phyloP scores from a whole-genome alignment of 2,888 invertebrate species.

The Ethmia dodecea region DNA sequence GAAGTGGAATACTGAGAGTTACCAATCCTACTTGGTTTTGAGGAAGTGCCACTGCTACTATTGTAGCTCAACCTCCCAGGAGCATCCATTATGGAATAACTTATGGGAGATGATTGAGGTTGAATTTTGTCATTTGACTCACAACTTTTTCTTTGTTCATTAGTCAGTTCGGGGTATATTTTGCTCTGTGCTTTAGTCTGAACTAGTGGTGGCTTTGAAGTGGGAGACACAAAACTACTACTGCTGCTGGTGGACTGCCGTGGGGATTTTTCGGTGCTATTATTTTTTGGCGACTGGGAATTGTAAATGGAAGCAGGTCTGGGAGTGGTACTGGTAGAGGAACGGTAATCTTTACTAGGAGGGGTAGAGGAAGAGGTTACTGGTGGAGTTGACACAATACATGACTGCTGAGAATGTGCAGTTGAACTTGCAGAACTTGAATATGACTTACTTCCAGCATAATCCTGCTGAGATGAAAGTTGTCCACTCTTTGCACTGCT shows the following conservation, averaged over 20 bases:
- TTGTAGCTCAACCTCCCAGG: constrained; percentile 80
- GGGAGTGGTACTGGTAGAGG: constrained; percentile 71
- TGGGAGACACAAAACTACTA: constrained; percentile 73
- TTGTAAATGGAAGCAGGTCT: constrained; percentile 64
- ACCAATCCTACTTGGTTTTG: constrained; percentile 66
- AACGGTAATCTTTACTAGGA: constrained; percentile 80
- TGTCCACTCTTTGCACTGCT: constrained; percentile 76
- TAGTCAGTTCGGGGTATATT: constrained; percentile 83
- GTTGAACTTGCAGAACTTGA: constrained; percentile 77
- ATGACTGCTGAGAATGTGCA: constrained; percentile 82
- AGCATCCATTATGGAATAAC: constrained; percentile 86
- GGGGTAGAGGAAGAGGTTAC: constrained; percentile 71
- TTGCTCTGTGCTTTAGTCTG: constrained; percentile 88
- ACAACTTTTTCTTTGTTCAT: constrained; percentile 75
- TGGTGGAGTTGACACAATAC: constrained; percentile 83
- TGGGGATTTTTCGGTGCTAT: constrained; percentile 52
- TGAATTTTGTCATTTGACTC: constrained; percentile 70
- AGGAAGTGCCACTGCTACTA: constrained; percentile 68
- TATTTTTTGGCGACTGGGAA: constrained; percentile 59
- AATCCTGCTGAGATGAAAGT: constrained; percentile 74
- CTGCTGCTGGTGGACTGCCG: constrained; percentile 49
- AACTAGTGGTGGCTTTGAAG: constrained; percentile 74
- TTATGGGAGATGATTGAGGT: constrained; percentile 84
- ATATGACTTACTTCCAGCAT: constrained; percentile 78
- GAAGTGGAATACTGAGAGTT: constrained; percentile 72